These are phyloP conservation scores for Baryphthengus martii DNA, from an alignment of 2,113 vertebrate species.

Conservation along the genomic window DNA sequence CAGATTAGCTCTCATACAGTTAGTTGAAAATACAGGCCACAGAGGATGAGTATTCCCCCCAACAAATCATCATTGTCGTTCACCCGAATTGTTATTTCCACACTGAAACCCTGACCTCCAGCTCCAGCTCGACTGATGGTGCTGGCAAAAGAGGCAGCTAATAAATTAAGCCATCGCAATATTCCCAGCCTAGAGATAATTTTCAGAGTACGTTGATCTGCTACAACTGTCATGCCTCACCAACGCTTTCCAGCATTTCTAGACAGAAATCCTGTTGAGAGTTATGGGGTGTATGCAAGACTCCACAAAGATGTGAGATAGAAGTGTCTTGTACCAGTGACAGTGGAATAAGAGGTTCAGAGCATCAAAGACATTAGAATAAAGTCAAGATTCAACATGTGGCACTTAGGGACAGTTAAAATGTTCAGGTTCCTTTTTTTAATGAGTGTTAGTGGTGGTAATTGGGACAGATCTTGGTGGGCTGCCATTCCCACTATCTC, in stretches of 20 bases:
- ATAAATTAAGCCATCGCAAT: not conserved
- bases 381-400: not conserved
- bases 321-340: not conserved
- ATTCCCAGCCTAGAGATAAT: not conserved
- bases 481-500: not conserved
- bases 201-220: not conserved
- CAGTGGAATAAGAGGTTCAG: not conserved
- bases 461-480: not conserved
- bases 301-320: not conserved
- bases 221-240: not conserved
- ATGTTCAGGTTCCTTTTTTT: not conserved
- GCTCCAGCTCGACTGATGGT: not conserved
- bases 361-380: not conserved
- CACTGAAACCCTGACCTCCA: not conserved
- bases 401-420: not conserved
- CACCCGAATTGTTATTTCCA: slow-evolving; percentile 3
- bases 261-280: not conserved
- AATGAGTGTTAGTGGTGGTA: too few species aligned
- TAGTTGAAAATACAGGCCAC: not conserved
- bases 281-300: not conserved
- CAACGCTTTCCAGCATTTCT: not conserved
- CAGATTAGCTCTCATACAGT: not conserved
- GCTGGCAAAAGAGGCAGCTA: not conserved
- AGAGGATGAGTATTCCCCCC: not conserved
- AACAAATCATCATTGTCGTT: not conserved